Conservation (phyloP, 2,888 invertebrate species). For the Mystacides longicornis region DNA sequence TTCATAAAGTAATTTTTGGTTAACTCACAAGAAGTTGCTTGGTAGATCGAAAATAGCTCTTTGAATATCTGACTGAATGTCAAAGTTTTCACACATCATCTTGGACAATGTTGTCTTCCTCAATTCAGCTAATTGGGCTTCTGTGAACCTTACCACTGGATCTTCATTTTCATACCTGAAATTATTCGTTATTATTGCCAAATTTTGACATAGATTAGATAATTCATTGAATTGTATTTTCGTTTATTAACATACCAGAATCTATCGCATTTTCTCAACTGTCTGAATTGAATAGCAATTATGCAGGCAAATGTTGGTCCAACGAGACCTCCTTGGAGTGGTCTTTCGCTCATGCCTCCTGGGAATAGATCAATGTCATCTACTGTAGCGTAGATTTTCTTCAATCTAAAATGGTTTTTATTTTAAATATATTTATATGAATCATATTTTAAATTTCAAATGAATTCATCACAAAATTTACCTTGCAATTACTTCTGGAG, state of each 20-base stretch:
- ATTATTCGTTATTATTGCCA: conserved; percentile 4
- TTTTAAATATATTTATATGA: neutral
- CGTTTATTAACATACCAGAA: conserved; percentile 61
- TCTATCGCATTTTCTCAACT: conserved; percentile 85
- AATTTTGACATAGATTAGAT: neutral
- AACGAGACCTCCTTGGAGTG: conserved; percentile 82
- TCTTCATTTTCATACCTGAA: conserved; percentile 80
- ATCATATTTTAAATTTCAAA: neutral
- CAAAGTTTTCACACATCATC: conserved; percentile 84
- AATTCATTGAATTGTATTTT: neutral
- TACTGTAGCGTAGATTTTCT: conserved; percentile 77
- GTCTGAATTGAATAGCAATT: conserved; percentile 89
- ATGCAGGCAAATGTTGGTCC: conserved; percentile 94
- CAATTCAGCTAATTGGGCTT: conserved; percentile 81
- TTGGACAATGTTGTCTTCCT: conserved; percentile 80
- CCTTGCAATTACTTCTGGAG: conserved; percentile 70
- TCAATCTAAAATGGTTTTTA: conserved; percentile 43
- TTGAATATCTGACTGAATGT: conserved; percentile 77
- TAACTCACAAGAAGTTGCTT: conserved; percentile 72
- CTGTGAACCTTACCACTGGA: conserved; percentile 69
- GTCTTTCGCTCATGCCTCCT: conserved; percentile 85
- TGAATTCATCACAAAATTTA: conserved; percentile 25
- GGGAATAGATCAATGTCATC: conserved; percentile 96
- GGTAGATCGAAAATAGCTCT: conserved; percentile 85
- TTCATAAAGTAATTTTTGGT: neutral